phyloP scores from a whole-genome alignment of 2,797 vertebrate species.

The Podarcis lilfordi region DNA sequence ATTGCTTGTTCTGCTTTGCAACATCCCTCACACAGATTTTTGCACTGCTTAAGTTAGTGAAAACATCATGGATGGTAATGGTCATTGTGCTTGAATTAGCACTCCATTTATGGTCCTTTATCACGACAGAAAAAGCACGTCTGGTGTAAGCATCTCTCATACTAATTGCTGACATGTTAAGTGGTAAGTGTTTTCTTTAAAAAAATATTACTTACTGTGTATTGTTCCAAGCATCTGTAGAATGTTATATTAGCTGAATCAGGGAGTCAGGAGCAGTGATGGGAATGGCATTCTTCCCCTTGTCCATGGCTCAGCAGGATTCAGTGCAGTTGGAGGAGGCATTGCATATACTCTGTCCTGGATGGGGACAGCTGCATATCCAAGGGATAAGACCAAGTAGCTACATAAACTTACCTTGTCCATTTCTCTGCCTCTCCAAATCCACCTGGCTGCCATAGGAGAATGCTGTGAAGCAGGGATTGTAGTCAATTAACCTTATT shows the following conservation, averaged over 20 bases:
- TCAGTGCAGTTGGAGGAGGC: too few relatives aligned
- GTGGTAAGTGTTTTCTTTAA: slow-evolving; percentile 24
- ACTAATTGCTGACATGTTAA: neutral
- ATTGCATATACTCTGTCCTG: too few relatives aligned
- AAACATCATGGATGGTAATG: neutral
- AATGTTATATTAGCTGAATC: neutral
- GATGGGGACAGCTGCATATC: too few relatives aligned
- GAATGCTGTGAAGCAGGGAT: too few relatives aligned
- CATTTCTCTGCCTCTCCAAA: too few relatives aligned
- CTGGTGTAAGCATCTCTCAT: neutral
- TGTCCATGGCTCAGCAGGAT: too few relatives aligned
- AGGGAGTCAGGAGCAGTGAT: neutral
- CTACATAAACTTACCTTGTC: too few relatives aligned
- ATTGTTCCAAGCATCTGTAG: slow-evolving; percentile 17
- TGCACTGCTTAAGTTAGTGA: neutral
- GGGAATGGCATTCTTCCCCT: too few relatives aligned
- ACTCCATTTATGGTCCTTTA: neutral
- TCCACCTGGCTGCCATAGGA: too few relatives aligned
- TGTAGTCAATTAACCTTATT: too few relatives aligned
- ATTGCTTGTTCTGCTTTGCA: neutral
- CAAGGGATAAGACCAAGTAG: too few relatives aligned
- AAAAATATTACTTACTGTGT: neutral
- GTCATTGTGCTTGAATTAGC: neutral
- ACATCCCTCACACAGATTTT: neutral
- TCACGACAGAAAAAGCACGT: neutral